Evolutionary conservation across 2,113 vertebrate species (phyloP), one percentile per base, ranked within the genome.

Genomic region (Semnornis frantzii): DNA sequence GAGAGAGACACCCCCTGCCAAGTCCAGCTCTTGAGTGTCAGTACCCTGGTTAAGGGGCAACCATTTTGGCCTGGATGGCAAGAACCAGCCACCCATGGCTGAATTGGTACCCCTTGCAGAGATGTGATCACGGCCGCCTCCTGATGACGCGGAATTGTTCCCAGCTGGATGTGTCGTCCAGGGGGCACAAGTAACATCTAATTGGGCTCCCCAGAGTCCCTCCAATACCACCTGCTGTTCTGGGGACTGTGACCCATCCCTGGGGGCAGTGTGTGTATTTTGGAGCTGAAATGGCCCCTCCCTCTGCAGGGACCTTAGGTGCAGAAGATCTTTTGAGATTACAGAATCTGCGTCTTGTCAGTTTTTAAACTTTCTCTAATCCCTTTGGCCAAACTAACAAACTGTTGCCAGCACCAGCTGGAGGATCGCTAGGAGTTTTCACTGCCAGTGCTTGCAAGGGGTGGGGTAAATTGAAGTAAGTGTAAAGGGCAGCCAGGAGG

Each of bases 1-100:
- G 97, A 97, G 97, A 97, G 93, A 96, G 97, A 95, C 92, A 93
- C 95, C 97, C 94, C 94, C 93, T 85, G 90, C 91, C 8, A 0
- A 92, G 82, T 94, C 95, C 96, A 96, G 96, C 96, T 89, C 82
- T 81, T 81, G 66, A 94, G 90, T 74, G 85, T 92, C 93, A 91
- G 82, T 76, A 21, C 91, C 83, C 87, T 85, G 74, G 65, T 83
- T 79, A 66, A 73, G 70, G 87, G 81, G 82, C 81, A 59, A 79
- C 78, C 73, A 19, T 93, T 95, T 95, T 73, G 92, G 93, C 95
- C 95, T 92, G 93, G 94, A 91, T 97, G 96, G 93, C 92, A 96
- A 95, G 85, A 92, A 58, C 58, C 82, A 83, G 91, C 82, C 92
- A 94, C 86, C 92, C 27, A 33, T 69, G 92, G 89, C 92, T 94